phyloP scores from a whole-genome alignment of 2,113 vertebrate species.

The Morone saxatilis region DNA sequence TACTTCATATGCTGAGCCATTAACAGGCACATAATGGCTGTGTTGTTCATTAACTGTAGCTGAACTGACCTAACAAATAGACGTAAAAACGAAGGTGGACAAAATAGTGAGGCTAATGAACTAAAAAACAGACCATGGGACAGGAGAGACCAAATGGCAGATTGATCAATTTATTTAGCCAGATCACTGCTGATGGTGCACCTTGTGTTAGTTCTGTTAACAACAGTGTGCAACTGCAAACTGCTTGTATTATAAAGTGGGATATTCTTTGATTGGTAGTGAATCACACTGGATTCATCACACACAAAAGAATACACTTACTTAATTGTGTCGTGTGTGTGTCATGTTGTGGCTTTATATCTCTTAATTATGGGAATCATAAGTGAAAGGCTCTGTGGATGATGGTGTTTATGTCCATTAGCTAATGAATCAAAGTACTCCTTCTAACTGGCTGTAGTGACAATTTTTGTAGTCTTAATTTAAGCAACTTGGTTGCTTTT shows the following conservation, averaged over 20 bases:
- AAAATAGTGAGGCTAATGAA: not conserved
- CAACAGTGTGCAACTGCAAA: not conserved
- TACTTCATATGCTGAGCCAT: conserved; percentile 33
- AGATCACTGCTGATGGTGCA: not conserved
- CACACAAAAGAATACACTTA: not conserved
- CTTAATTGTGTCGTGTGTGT: too few species aligned
- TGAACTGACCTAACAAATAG: conserved; percentile 2
- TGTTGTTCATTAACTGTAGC: not conserved
- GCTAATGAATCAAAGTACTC: not conserved
- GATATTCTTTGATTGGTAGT: not conserved
- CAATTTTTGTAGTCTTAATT: too few species aligned
- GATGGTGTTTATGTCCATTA: not conserved
- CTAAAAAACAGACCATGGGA: not conserved
- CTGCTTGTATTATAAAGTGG: too few species aligned
- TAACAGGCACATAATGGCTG: conserved; percentile 26
- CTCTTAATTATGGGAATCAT: too few species aligned
- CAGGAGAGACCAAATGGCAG: not conserved
- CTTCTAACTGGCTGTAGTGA: not conserved
- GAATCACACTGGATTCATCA: not conserved
- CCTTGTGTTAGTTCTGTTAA: not conserved
- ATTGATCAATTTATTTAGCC: conserved; percentile 20
- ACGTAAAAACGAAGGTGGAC: not conserved
- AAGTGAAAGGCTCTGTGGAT: too few species aligned
- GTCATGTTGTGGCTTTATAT: too few species aligned
- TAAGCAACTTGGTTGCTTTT: too few species aligned